Base-by-base conservation (phyloP, 1,140 invertebrate genomes). In the Marisa cornuarietis region DNA sequence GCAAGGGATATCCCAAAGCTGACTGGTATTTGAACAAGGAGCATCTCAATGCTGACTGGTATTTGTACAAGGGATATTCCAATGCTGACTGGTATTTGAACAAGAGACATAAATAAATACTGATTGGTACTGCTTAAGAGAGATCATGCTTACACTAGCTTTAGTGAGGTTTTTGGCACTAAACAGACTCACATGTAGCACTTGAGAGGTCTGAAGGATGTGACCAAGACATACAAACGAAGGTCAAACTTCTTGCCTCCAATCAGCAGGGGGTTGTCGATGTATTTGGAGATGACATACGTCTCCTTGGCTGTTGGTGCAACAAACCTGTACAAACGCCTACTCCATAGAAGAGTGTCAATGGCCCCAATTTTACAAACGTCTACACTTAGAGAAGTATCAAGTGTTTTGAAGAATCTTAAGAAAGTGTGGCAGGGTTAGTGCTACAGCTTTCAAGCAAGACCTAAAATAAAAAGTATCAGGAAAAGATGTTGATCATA, bases 241-340 rank as follows among this genome's bases (percentile, higher is more conserved):
- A 99, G 92, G 91, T 99, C 98, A 92, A 97, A 99, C 90, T 99
- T 99, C 91, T 97, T 96, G 4, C 97, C 97, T 81, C 97, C 96
- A 79, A 99, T 96, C 80, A 98, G 92, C 22, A 99, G 92, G 3
- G 98, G 97, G 88, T 97, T 97, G 85, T 97, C 96, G 83, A 99
- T 96, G 90, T 99, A 99, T 87, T 97, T 96, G 7, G 96, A 96
- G 72, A 92, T 91, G 8, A 92, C 91, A 83, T 91, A 92, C 3
- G 88, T 90, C 73, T 92, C 91, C 83, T 91, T 91, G 11, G 90
- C 87, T 42, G 89, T 86, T 16, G 89, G 88, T 22, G 90, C 87
- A 80, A 87, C 86, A 83, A 90, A 91, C 65, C 90, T 91, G 80
- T 62, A 87, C 85, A 66, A 68, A 54, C 26, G 13, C 16, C 10